Base-by-base conservation (phyloP, 2,888 invertebrate genomes). In the Incurvaria masculella region DNA sequence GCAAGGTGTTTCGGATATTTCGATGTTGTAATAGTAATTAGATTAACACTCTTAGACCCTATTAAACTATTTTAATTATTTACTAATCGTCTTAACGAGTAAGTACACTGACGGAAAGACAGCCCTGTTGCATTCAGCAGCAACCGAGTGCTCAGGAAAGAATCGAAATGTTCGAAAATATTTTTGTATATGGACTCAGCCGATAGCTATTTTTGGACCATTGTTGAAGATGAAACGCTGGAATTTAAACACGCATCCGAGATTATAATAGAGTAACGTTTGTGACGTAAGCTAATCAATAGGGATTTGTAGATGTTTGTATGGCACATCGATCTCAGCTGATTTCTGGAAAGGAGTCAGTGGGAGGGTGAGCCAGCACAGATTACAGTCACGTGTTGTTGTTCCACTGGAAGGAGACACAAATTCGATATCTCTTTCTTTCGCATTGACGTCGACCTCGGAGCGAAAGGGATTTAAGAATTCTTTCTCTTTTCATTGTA, bases 191-290 rank as follows among this genome's bases (percentile, higher is more conserved):
- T 33, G 33, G 33, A 33, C 14, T 33, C 33, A 62, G 73, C 71
- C 72, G 69, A 69, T 74, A 74, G 74, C 75, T 78, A 78, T 76
- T 78, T 78, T 76, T 78, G 78, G 76, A 78, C 75, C 75, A 76
- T 72, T 78, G 74, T 78, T 75, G 72, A 68, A 72, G 68, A 66
- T 66, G 68, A 33, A 33, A 33, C 8, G 33, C 33, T 33, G 33
- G 33, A 33, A 33, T 33, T 33, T 8, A 33, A 33, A 14, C 11
- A 8, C n/a, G n/a, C 23, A 23, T 23, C 33, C 8, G 33, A 33
- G 33, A 33, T 8, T 33, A 33, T 33, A 33, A 33, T 33, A 33
- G 33, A 33, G 11, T 8, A 33, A 14, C 14, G 33, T 33, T 6
- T 33, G 33, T n/a, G 14, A n/a, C 14, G 33, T 33, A 14, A 33